A percentile compares a stretch with the other conserved stretches of the same genome.
Evolutionary conservation across 2,113 vertebrate species (phyloP).

Genomic region (Vulpes vulpes): DNA sequence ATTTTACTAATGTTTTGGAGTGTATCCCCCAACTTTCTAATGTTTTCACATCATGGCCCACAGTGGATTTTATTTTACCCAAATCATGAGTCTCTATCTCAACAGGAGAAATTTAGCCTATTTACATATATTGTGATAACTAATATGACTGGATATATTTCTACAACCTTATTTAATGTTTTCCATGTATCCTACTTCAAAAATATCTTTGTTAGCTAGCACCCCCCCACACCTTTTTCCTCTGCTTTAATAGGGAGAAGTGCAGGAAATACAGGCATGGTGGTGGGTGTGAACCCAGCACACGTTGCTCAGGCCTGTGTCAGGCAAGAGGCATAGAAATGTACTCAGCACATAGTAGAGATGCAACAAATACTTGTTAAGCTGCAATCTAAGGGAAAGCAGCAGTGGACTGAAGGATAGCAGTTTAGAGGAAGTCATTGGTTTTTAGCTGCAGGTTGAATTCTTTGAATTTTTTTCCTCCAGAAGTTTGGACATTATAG

Average conservation of each 20-base stretch:
- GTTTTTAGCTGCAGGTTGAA: conserved; percentile 35
- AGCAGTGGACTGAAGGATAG: background rate
- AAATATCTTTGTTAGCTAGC: background rate
- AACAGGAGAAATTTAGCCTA: background rate
- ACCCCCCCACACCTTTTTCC: background rate
- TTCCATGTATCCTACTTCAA: background rate
- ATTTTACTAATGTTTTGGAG: background rate
- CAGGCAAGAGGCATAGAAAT: background rate
- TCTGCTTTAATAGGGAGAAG: background rate
- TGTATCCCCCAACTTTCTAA: background rate
- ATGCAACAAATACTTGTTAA: background rate
- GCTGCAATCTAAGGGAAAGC: conserved; percentile 41
- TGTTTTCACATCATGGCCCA: background rate
- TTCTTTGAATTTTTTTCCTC: background rate
- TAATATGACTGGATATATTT: background rate
- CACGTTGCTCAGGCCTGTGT: background rate
- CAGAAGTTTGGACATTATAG: background rate
- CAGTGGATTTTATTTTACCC: background rate
- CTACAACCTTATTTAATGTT: background rate
- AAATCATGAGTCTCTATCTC: background rate
- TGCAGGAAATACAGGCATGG: background rate
- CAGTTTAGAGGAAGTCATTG: background rate
- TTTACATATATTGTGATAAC: background rate
- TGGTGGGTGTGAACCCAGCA: background rate
- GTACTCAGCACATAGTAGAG: background rate